A percentile compares a stretch with the other conserved stretches of the same genome.
phyloP scores from a whole-genome alignment of 37 sponge, comb jelly and placozoan genomes.

The Bolinopsis microptera region DNA sequence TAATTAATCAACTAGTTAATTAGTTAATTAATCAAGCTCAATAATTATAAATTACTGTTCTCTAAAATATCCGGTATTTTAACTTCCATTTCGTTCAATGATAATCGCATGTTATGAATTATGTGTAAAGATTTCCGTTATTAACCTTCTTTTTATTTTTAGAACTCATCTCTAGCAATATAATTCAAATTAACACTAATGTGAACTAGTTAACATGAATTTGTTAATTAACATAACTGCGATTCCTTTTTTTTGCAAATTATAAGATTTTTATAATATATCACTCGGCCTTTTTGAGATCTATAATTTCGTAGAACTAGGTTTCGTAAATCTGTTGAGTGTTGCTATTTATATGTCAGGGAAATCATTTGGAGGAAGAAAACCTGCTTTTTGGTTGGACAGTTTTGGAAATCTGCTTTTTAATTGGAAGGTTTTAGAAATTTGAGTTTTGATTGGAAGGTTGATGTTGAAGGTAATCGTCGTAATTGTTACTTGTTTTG shows the following conservation, averaged over 20 bases:
- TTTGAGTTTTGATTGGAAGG: no score
- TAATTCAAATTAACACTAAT: background rate
- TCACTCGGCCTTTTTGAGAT: background rate
- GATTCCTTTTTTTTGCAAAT: background rate
- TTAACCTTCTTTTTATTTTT: background rate
- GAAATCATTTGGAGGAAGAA: no score
- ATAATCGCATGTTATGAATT: background rate
- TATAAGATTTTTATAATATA: background rate
- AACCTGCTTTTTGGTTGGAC: background rate
- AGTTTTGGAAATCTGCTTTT: background rate
- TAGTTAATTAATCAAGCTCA: background rate
- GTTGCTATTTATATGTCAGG: background rate
- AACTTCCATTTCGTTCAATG: background rate
- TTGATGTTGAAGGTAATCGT: no score
- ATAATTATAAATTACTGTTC: background rate
- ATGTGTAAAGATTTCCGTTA: background rate
- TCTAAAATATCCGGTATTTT: background rate
- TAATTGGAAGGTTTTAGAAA: background rate
- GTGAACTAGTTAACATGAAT: no score
- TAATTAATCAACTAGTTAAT: background rate
- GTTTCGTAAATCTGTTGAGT: background rate
- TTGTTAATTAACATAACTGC: no score
- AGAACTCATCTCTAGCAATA: background rate
- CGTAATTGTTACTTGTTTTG: no score
- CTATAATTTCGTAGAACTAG: background rate